Evolutionary conservation across 2,888 invertebrate species (phyloP).

Genomic region (Creontiades dilutus): DNA sequence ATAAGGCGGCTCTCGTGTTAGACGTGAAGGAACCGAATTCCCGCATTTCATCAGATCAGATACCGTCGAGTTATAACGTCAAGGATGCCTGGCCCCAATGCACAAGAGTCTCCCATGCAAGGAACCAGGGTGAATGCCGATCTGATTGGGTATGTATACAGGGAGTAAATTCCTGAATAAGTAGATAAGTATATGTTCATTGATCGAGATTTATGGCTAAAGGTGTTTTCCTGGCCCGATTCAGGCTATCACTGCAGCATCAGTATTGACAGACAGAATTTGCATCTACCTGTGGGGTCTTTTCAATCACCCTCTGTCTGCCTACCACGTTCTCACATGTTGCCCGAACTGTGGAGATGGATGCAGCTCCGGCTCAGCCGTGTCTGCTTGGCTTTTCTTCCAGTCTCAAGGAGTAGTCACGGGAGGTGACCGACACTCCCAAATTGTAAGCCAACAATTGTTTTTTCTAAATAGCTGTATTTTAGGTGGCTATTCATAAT

Average conservation of each 20-base stretch:
- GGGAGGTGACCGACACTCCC: conserved; percentile 19
- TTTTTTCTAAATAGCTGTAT: not conserved
- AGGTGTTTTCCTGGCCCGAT: too few species aligned
- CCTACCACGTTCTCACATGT: conserved; percentile 35
- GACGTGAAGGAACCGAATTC: conserved; percentile 13
- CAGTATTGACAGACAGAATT: conserved; percentile 92
- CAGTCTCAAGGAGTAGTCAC: conserved; percentile 23
- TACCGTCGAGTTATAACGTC: conserved; percentile 90
- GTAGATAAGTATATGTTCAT: too few species aligned
- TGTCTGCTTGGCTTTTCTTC: conserved; percentile 12
- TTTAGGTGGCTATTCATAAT: too few species aligned
- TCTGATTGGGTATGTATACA: conserved; percentile 84
- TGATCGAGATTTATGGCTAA: too few species aligned
- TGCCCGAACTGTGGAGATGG: conserved; percentile 34
- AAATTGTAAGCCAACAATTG: not conserved
- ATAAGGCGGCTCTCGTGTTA: not conserved
- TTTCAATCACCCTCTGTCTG: conserved; percentile 8
- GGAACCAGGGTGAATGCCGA: conserved; percentile 93
- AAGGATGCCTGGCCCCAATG: conserved; percentile 90
- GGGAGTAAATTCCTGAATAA: too few species aligned
- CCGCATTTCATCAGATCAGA: not conserved
- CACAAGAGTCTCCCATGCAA: conserved; percentile 88
- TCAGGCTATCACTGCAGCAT: conserved; percentile 92
- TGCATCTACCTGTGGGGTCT: conserved; percentile 88
- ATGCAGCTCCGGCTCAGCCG: conserved; percentile 21